Conservation (phyloP, 2,888 invertebrate species). For the Cosmia pyralina region DNA sequence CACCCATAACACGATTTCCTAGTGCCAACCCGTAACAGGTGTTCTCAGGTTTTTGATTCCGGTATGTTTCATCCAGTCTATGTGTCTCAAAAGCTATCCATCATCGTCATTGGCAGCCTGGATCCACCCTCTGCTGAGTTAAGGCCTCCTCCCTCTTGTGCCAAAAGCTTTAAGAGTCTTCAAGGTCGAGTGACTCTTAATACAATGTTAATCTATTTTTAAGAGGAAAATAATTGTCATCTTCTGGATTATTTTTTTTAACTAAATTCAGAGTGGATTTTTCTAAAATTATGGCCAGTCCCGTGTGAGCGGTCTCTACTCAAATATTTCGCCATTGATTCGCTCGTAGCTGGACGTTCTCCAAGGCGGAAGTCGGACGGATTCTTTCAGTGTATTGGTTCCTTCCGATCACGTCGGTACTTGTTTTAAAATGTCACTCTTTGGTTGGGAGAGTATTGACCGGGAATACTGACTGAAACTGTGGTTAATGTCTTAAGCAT, state of each 20-base stretch:
- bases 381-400: constrained; percentile 76
- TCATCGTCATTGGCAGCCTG: no score
- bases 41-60: no score
- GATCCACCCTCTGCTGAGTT: no score
- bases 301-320: constrained; percentile 40
- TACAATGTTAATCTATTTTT: background rate
- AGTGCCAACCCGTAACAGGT: no score
- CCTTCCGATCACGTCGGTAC: constrained; percentile 71
- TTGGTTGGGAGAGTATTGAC: constrained; percentile 26
- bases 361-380: constrained; percentile 75
- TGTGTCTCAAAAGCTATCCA: no score
- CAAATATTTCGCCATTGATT: constrained; percentile 72
- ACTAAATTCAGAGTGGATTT: background rate
- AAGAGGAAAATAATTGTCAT: background rate
- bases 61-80: no score
- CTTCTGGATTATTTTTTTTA: background rate
- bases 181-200: no score
- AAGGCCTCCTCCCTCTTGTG: no score
- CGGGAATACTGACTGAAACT: constrained; percentile 36
- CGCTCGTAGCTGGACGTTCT: constrained; percentile 73
- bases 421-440: constrained; percentile 70
- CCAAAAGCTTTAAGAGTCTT: no score
- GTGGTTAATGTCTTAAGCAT: background rate
- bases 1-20: no score
- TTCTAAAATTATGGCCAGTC: background rate